Conservation (phyloP, 64 coral and sea anemone genomes). For the Stylophora pistillata region DNA sequence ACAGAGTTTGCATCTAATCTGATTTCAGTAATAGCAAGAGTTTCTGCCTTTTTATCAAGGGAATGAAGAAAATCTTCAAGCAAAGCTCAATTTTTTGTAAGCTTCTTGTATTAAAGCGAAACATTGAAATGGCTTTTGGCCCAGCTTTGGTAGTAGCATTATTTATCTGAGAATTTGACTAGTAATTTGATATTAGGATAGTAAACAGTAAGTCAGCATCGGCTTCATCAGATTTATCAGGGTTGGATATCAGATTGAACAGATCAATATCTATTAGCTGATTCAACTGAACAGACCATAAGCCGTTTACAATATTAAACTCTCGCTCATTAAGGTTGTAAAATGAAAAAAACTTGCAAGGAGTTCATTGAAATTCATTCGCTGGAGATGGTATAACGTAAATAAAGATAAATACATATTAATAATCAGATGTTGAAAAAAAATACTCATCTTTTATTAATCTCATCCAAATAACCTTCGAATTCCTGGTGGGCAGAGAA, state of each 20-base stretch:
- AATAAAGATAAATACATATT: constrained; percentile 3
- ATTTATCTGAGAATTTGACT: too few species aligned
- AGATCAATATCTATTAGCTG: constrained; percentile 33
- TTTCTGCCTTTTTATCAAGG: constrained; percentile 10
- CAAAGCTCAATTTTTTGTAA: too few species aligned
- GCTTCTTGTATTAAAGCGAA: too few species aligned
- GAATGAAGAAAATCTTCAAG: not conserved
- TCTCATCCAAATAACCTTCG: constrained; percentile 25
- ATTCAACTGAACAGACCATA: not conserved
- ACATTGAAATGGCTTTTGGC: too few species aligned
- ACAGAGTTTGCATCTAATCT: constrained; percentile 23
- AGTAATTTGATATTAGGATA: too few species aligned
- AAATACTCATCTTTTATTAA: constrained; percentile 29
- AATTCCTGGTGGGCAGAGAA: constrained; percentile 34
- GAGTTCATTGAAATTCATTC: not conserved
- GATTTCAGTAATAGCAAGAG: constrained; percentile 29
- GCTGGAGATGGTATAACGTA: constrained; percentile 1
- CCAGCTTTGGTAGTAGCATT: too few species aligned
- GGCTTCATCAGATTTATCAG: constrained; percentile 39
- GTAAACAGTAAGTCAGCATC: constrained; percentile 27
- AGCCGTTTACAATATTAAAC: constrained; percentile 9
- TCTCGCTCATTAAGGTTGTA: constrained; percentile 18
- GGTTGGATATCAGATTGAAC: constrained; percentile 22
- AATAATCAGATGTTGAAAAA: constrained; percentile 1
- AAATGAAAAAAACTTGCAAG: constrained; percentile 27